phyloP scores from a whole-genome alignment of 2,113 vertebrate species.

The Rhinoptilus africanus region DNA sequence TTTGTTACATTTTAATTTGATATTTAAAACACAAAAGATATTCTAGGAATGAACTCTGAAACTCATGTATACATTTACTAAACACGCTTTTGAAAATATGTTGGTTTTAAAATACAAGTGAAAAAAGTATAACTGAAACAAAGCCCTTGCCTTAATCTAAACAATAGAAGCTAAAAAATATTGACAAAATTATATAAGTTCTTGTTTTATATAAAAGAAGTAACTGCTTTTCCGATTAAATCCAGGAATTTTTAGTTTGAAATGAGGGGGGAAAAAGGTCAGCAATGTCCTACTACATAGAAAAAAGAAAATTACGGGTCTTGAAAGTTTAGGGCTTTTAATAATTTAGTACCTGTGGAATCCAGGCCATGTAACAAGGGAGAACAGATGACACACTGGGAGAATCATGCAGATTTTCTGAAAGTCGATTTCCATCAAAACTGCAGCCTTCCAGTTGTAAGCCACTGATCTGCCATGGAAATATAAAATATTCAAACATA shows the following conservation, averaged over 20 bases:
- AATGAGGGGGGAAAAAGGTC: constrained; percentile 1
- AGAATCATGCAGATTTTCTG: constrained; percentile 92
- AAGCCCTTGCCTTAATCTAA: not conserved
- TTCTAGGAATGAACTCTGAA: not conserved
- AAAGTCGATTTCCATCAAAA: constrained; percentile 89
- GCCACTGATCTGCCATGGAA: constrained; percentile 82
- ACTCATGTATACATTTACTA: not conserved
- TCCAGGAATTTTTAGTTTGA: not conserved
- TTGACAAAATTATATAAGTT: not conserved
- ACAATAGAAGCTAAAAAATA: not conserved
- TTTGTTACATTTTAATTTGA: not conserved
- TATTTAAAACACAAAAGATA: not conserved
- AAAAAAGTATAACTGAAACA: not conserved
- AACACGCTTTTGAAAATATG: not conserved
- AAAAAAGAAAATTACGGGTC: constrained; percentile 27
- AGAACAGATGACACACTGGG: constrained; percentile 91
- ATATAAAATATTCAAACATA: constrained; percentile 29
- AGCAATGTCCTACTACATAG: not conserved
- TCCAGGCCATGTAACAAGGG: constrained; percentile 93
- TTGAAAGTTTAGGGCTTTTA: constrained; percentile 42
- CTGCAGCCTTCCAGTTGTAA: constrained; percentile 92
- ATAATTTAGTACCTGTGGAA: constrained; percentile 83
- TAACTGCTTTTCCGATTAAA: not conserved
- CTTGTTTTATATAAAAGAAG: not conserved
- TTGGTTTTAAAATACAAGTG: not conserved